These are phyloP conservation scores for Panurus biarmicus DNA, from an alignment of 2,113 vertebrate genomes.

Conservation along the genomic window DNA sequence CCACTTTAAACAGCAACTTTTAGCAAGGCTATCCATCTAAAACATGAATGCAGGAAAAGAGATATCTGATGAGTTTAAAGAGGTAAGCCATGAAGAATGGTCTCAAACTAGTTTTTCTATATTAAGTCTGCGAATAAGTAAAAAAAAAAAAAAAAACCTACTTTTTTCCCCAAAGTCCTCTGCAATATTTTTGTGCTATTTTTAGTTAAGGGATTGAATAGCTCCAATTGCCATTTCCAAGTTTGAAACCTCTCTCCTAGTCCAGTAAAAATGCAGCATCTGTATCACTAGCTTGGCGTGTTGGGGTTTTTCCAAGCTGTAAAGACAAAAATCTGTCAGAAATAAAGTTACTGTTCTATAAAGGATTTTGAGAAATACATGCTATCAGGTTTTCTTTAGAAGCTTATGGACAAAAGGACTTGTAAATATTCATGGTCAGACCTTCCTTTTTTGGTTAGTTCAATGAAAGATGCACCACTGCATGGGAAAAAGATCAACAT, in stretches of 20 bases:
- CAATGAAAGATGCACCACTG: neutral
- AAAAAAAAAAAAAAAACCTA: slow-evolving; percentile 5
- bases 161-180: neutral
- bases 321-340: neutral
- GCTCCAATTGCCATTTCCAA: neutral
- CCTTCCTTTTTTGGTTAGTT: neutral
- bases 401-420: neutral
- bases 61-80: neutral
- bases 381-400: neutral
- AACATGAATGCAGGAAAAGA: neutral
- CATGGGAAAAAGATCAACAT: neutral
- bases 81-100: neutral
- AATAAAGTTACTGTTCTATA: neutral
- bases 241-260: neutral
- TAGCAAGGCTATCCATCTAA: neutral
- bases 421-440: slow-evolving; percentile 3
- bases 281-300: neutral
- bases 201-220: neutral
- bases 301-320: neutral
- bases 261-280: neutral
- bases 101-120: neutral
- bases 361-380: neutral
- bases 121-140: neutral
- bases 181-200: slow-evolving; percentile 13
- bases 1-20: neutral